Evolutionary conservation across 1,140 invertebrate genomes (phyloP).

Genomic region (Drosophila insularis): DNA sequence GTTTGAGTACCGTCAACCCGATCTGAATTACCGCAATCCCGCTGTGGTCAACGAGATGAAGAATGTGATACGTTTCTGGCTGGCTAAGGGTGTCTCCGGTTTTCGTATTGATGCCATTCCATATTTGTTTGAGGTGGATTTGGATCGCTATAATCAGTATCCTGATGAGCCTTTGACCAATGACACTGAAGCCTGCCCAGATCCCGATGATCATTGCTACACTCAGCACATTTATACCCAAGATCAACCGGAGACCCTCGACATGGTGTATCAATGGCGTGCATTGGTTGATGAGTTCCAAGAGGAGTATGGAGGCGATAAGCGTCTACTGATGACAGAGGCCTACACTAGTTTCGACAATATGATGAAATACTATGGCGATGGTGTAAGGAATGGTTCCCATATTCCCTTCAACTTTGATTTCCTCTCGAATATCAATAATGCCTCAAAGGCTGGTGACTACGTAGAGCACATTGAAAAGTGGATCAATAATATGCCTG

Average conservation of each 20-base stretch:
- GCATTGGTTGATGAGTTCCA: conserved; percentile 85
- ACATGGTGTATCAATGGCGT: conserved; percentile 86
- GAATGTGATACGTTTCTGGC: conserved; percentile 87
- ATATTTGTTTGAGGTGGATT: conserved; percentile 84
- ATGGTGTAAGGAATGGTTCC: conserved; percentile 84
- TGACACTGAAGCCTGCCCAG: conserved; percentile 40
- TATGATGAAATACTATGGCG: conserved; percentile 86
- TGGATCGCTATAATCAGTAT: conserved; percentile 83
- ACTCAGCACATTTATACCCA: conserved; percentile 86
- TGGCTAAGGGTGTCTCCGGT: conserved; percentile 88
- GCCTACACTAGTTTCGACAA: conserved; percentile 84
- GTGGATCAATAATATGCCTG: conserved; percentile 85
- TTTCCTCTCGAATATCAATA: conserved; percentile 83
- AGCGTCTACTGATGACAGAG: conserved; percentile 86
- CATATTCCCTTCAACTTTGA: conserved; percentile 88
- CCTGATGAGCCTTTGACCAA: conserved; percentile 85
- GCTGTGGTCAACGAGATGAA: conserved; percentile 85
- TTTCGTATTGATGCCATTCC: conserved; percentile 87
- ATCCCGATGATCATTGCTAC: conserved; percentile 84
- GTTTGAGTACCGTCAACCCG: conserved; percentile 86
- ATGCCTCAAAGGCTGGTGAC: conserved; percentile 84
- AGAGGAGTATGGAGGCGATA: conserved; percentile 82
- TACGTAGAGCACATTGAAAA: conserved; percentile 83
- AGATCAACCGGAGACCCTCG: conserved; percentile 85
- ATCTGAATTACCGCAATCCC: conserved; percentile 87